Evolutionary conservation across 2,888 invertebrate species (phyloP).

Genomic region (Pomacea canaliculata): DNA sequence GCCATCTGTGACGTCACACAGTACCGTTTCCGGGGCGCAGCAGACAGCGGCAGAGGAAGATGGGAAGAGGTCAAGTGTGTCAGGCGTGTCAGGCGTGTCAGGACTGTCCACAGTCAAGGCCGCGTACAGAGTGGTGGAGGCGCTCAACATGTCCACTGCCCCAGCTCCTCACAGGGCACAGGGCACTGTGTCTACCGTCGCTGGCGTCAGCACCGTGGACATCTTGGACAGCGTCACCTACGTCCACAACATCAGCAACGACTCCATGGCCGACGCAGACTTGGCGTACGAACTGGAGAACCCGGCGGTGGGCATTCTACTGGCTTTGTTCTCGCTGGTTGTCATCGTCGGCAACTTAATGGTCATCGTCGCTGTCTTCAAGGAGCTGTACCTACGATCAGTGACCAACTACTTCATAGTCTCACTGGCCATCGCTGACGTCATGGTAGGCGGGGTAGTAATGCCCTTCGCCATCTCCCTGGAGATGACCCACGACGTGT

Average conservation of each 20-base stretch:
- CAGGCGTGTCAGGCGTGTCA: no score
- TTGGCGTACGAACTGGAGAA: conserved; percentile 38
- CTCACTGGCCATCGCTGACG: conserved; percentile 95
- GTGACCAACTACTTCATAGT: conserved; percentile 98
- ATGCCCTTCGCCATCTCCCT: conserved; percentile 84
- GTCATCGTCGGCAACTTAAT: conserved; percentile 96
- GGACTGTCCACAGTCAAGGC: background rate
- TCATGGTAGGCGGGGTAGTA: conserved; percentile 94
- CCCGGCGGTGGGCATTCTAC: conserved; percentile 77
- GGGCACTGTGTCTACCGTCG: background rate
- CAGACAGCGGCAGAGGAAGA: background rate
- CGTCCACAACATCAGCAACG: background rate
- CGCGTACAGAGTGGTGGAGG: background rate
- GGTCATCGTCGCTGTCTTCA: conserved; percentile 91
- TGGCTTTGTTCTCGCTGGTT: conserved; percentile 88
- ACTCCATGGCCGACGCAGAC: background rate
- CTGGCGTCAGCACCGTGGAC: background rate
- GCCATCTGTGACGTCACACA: conserved; percentile 2
- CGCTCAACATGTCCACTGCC: background rate
- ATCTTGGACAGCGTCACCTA: conserved; percentile 13
- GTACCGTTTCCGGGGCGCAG: background rate
- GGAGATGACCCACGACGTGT: conserved; percentile 70
- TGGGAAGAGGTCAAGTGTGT: background rate
- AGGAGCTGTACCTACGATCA: conserved; percentile 93
- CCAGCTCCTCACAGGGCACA: background rate